These are phyloP conservation scores for Marmota flaviventris DNA, from an alignment of 2,113 vertebrate genomes.

Conservation along the genomic window DNA sequence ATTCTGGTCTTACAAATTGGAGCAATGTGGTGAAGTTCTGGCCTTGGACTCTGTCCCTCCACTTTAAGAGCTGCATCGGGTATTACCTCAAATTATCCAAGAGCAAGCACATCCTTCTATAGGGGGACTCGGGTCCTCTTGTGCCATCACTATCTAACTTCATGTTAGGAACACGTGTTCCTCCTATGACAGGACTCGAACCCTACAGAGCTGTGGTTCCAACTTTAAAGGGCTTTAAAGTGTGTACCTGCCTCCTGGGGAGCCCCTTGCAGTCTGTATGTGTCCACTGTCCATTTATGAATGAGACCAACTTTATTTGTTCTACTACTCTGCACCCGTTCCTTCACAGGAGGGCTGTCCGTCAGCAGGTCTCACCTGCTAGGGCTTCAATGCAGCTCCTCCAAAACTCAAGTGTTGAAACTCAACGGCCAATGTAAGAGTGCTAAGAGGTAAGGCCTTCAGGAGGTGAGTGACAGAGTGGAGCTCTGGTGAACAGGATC, in stretches of 20 bases:
- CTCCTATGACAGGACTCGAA: background rate
- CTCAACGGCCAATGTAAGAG: background rate
- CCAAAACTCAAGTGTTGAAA: background rate
- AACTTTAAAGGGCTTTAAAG: accelerated
- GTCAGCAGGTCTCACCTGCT: background rate
- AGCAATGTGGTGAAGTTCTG: background rate
- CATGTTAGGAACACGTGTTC: background rate
- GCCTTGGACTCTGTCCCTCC: accelerated
- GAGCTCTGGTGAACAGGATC: background rate
- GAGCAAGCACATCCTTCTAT: background rate
- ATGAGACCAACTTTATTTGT: too few species aligned
- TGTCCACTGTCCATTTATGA: too few species aligned
- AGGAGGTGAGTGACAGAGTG: background rate
- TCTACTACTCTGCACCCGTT: background rate
- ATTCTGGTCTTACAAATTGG: background rate
- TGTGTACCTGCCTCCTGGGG: background rate
- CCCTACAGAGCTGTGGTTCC: accelerated
- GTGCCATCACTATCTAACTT: accelerated
- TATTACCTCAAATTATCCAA: background rate
- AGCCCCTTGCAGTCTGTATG: too few species aligned
- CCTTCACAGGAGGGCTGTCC: background rate
- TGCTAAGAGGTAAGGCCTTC: background rate
- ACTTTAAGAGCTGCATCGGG: background rate
- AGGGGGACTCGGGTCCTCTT: background rate
- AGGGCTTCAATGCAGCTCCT: too few species aligned